phyloP scores from a whole-genome alignment of 2,797 vertebrate genomes.

The Phataginus tricuspis region DNA sequence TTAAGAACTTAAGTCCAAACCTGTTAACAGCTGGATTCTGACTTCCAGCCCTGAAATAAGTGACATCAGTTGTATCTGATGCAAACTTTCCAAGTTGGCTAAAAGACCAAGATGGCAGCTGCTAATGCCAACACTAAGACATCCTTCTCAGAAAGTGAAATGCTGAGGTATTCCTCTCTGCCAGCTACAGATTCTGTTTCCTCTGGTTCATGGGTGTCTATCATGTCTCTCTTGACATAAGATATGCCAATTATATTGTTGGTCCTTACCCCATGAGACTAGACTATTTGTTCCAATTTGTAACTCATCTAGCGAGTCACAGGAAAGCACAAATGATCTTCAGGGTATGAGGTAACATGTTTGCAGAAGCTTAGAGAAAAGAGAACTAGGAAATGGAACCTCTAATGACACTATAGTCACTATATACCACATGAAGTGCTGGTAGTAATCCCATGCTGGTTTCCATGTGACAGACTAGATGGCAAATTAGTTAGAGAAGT shows the following conservation, averaged over 20 bases:
- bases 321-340: background rate
- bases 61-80: background rate
- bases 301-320: background rate
- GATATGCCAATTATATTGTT: background rate
- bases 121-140: background rate
- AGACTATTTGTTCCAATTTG: background rate
- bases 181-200: background rate
- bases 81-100: conserved; percentile 23
- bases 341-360: background rate
- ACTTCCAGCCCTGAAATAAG: background rate
- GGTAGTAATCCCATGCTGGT: background rate
- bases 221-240: background rate
- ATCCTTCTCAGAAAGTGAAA: background rate
- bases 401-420: background rate
- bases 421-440: background rate
- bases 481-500: background rate
- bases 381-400: background rate
- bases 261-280: background rate
- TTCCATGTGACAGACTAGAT: background rate
- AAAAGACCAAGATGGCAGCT: background rate
- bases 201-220: background rate
- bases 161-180: background rate
- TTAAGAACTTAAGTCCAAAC: background rate
- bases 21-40: background rate
- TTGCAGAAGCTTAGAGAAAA: background rate